Evolutionary conservation across 92 coral and sea anemone species (phyloP), one percentile per base, ranked within the genome.

Genomic region (Heliopora coerulea): DNA sequence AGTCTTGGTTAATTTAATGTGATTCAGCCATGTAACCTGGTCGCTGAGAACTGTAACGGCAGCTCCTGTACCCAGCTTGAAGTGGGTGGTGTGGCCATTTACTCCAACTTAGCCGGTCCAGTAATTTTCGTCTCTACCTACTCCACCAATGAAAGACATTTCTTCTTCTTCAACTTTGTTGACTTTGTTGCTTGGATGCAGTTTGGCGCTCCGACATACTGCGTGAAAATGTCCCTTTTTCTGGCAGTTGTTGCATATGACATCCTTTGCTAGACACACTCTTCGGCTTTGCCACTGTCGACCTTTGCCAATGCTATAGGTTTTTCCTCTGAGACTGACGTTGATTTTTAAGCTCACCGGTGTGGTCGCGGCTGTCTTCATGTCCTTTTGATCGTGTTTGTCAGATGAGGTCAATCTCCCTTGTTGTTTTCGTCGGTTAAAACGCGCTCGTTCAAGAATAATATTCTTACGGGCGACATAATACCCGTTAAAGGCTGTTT

Each of bases 61-160:
- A 11, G 88, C 88, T 37, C 6, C 86, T 0, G 90, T 86, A 31
- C 66, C 86, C 44, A 82, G 56, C 62, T 82, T 85, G 61, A 77
- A 77, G 21, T 23, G 70, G 10, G 72, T 74, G 59, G 27, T 74
- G 67, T 74, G 62, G 32, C 72, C 70, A 74, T 72, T 66, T 41
- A 72, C 72, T 44, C 75, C 65, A 8, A 80, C 31, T 42, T 69
- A 37, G 73, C 73, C 84, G 0, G 79, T 59, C 66, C 84, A 72
- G 28, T 54, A 56, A 15, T 62, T 54, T 62, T 27, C 20, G 9
- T 35, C 46, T 59, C 17, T 40, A 10, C 26, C 30, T 23, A 78
- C 26, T 50, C 65, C 65, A 25, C 65, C 75, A 23, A 66, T 77
- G 54, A 78, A 64, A 6, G 67, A 62, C 11, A 37, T 11, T 48